Evolutionary conservation across 2,113 vertebrate species (phyloP).

Genomic region (Dendropsophus ebraccatus): DNA sequence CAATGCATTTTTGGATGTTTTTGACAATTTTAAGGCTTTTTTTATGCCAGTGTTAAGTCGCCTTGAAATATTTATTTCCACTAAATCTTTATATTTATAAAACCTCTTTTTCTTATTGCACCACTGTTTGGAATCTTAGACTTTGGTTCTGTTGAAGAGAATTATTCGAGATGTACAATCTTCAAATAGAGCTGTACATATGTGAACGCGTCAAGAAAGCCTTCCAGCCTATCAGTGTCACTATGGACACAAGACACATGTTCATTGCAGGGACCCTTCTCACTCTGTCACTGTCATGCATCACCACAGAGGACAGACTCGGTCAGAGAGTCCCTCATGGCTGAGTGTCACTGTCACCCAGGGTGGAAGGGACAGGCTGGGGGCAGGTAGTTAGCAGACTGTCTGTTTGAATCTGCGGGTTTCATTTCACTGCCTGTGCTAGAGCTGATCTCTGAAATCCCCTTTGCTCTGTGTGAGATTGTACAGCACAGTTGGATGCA

Average conservation of each 20-base stretch:
- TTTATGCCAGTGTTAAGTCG: too few species aligned
- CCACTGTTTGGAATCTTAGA: neutral
- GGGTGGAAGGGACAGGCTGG: constrained; percentile 45
- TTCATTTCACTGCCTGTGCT: constrained; percentile 49
- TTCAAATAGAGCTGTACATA: neutral
- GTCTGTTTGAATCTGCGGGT: constrained; percentile 51
- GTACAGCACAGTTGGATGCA: constrained; percentile 51
- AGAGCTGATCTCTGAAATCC: constrained; percentile 51
- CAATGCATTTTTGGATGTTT: too few species aligned
- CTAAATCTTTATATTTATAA: too few species aligned
- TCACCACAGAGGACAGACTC: constrained; percentile 2
- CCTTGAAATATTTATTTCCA: too few species aligned
- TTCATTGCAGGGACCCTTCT: constrained; percentile 37
- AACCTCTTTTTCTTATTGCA: neutral
- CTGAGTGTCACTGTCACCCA: constrained; percentile 31
- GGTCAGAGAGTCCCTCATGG: constrained; percentile 25
- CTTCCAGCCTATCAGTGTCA: constrained; percentile 33
- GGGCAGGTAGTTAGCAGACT: constrained; percentile 45
- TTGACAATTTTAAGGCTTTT: too few species aligned
- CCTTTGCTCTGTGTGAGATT: constrained; percentile 50
- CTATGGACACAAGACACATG: constrained; percentile 21
- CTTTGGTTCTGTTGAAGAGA: neutral
- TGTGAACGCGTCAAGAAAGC: neutral
- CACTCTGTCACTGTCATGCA: constrained; percentile 29
- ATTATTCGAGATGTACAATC: neutral